Conservation (phyloP, 2,113 vertebrate genomes). For the Syngnathus floridae region DNA sequence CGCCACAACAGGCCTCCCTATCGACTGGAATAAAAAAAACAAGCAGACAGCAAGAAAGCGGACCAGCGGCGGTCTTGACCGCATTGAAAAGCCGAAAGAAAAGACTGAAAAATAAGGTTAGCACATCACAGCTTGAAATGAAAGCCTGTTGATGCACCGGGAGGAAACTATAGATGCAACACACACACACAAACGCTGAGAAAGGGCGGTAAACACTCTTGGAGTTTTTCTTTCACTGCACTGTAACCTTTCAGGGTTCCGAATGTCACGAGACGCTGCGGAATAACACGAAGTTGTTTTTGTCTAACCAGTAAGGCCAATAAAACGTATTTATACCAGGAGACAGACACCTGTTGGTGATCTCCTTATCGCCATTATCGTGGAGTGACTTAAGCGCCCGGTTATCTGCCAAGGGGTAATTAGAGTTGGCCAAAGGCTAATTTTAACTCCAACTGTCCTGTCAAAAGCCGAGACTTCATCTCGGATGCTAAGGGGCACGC, state of each 20-base stretch:
- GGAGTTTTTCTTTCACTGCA: conserved; percentile 11
- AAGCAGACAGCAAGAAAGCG: conserved; percentile 41
- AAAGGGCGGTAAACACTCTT: conserved; percentile 31
- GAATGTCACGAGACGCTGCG: conserved; percentile 6
- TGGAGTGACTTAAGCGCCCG: conserved; percentile 31
- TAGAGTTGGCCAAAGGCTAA: conserved; percentile 39
- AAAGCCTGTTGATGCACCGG: conserved; percentile 51
- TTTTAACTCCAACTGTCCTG: conserved; percentile 43
- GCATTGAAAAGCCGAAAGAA: conserved; percentile 43
- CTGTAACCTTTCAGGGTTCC: conserved; percentile 25
- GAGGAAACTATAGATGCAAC: conserved; percentile 8
- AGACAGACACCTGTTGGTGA: conserved; percentile 41
- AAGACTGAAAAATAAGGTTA: conserved; percentile 51
- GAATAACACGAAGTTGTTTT: conserved; percentile 6
- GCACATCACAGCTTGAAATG: conserved; percentile 48
- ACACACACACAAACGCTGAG: conserved; percentile 15
- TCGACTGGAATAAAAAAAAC: conserved; percentile 54
- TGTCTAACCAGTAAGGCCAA: neutral
- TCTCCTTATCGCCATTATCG: conserved; percentile 41
- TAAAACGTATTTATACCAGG: conserved; percentile 36
- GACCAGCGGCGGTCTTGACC: conserved; percentile 36
- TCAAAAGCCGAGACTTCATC: conserved; percentile 36
- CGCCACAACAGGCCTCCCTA: conserved; percentile 57
- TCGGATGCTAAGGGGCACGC: conserved; percentile 19
- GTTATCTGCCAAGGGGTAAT: conserved; percentile 38